These are phyloP conservation scores for Campylomormyrus numenius DNA, from an alignment of 2,113 vertebrate species.

Conservation along the genomic window DNA sequence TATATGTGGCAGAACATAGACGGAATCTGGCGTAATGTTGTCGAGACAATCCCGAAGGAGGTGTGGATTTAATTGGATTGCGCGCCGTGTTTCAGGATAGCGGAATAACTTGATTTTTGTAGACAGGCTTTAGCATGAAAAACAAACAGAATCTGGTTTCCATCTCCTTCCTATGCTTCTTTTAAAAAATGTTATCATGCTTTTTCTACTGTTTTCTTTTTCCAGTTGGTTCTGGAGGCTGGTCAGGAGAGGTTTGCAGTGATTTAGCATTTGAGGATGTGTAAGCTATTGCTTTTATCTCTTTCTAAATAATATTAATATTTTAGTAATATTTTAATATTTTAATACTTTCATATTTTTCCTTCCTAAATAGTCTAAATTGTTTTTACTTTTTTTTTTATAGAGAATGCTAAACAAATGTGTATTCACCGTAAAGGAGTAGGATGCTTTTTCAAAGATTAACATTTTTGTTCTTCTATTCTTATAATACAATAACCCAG, in stretches of 20 bases:
- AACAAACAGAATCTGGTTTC: neutral
- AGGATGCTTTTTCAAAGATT: neutral
- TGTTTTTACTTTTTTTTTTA: neutral
- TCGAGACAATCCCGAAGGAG: neutral
- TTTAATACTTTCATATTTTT: neutral
- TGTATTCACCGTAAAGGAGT: neutral
- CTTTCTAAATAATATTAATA: neutral
- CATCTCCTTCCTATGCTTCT: neutral
- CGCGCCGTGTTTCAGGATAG: neutral
- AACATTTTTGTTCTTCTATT: neutral
- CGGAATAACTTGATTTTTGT: neutral
- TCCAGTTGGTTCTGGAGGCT: neutral
- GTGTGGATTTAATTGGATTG: neutral
- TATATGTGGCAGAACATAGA: neutral
- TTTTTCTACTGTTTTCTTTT: neutral
- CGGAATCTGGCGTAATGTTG: neutral
- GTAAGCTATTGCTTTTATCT: neutral
- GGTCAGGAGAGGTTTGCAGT: too few relatives aligned
- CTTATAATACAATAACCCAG: neutral
- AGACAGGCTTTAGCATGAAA: neutral
- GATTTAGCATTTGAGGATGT: neutral
- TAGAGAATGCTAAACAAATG: neutral
- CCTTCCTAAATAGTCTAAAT: neutral
- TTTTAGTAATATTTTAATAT: neutral
- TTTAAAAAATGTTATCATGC: neutral